Base-by-base conservation (phyloP, 2,888 invertebrate species). In the Empis livida region DNA sequence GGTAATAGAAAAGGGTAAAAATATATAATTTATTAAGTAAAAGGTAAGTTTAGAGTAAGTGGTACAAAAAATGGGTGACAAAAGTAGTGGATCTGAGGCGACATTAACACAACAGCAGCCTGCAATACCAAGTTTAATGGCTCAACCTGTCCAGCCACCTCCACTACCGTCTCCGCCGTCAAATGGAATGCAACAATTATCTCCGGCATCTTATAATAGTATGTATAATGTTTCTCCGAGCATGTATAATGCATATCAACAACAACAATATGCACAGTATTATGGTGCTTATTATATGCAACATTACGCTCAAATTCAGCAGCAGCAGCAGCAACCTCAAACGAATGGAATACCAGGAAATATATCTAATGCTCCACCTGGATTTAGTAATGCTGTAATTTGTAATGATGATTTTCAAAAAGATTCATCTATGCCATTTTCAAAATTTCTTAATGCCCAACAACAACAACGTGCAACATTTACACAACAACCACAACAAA, bases 321-420 rank as follows among this genome's bases (percentile, higher is more conserved):
- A 53, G 46, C 61, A 56, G 1, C 59, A 57, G 2, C 56, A 56
- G 31, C 59, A 57, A 13, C 60, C 56, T 16, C 15, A 30, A 23
- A 59, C 31, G 38, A 62, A 44, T 32, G 49, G 41, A 17, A 50
- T 47, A 56, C 59, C 45, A 59, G 62, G 48, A 10, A 46, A 62
- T 60, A 42, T 62, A 60, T 37, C 64, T 37, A 73, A 73, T 59
- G 71, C 69, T 14, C 71, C 71, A 14, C 71, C 73, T 2, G 73
- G 74, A 54, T 71, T 72, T 53, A 65, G 71, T 48, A 73, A 70
- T 55, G 71, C 67, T 1, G 53, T 63, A 20, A 59, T 58, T 20
- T 43, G 59, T 48, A 46, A 59, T 56, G 42, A 53, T 32, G 51
- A 54, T 43, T 54, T 49, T 43, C 51, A 55, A 46, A 57, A 59